Percentiles rank a stretch among this genome's conserved stretches.
phyloP scores from a whole-genome alignment of 2,113 vertebrate species.

The Syngnathus scovelli region DNA sequence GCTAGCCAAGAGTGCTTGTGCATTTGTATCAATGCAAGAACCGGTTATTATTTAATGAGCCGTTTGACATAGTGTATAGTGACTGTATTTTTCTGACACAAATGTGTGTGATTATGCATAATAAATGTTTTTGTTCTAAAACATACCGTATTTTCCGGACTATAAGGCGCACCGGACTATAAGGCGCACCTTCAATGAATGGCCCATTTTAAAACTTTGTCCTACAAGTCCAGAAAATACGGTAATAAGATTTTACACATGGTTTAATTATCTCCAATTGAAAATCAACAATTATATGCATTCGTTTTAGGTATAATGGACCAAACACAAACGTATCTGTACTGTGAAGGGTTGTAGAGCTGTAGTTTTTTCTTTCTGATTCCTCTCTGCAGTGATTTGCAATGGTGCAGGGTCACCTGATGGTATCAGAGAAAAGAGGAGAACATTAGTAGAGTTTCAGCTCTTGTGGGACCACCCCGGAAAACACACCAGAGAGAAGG shows the following conservation, averaged over 20 bases:
- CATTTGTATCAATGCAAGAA: neutral
- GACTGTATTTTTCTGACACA: neutral
- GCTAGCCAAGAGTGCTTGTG: neutral
- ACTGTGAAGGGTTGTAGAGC: no score
- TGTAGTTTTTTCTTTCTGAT: neutral
- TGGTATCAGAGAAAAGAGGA: neutral
- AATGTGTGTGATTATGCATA: neutral
- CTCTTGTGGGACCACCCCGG: neutral
- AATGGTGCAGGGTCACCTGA: neutral
- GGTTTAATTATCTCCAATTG: neutral
- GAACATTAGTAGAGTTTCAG: neutral
- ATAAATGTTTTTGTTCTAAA: neutral
- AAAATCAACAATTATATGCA: neutral
- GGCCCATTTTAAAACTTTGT: no score
- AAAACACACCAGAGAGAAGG: slow-evolving; percentile 1
- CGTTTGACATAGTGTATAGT: neutral
- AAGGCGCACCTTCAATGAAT: no score
- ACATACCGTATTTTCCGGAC: neutral
- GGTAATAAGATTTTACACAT: neutral
- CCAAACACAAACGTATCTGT: neutral
- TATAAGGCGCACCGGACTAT: no score
- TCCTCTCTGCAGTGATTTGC: neutral
- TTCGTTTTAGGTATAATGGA: neutral
- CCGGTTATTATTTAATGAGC: neutral
- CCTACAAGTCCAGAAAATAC: no score